Base-by-base conservation (phyloP, 1,140 invertebrate genomes). In the Lucilia sericata region DNA sequence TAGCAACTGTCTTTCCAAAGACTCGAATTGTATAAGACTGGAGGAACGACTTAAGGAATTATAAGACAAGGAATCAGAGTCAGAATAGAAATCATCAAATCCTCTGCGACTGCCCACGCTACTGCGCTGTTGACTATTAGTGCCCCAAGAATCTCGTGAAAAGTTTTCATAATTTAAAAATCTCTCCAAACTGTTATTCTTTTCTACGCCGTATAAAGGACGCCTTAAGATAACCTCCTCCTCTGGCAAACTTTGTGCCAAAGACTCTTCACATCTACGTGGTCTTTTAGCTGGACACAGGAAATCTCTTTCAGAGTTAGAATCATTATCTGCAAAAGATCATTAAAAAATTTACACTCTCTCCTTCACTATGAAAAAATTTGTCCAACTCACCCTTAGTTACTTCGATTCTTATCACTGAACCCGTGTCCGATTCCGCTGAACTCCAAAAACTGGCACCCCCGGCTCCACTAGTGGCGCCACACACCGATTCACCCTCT, bases 1-100 rank as follows among this genome's bases (percentile, higher is more conserved):
- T 14, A 87, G 86, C 30, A 91, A 74, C 70, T 91, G 90, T 0
- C 90, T 84, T 80, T 91, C 90, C 80, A 96, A 91, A 0, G 94
- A 95, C 89, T 96, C 96, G 88, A 97, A 97, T 89, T 96, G 96
- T 34, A 96, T 92, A 36, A 97, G 91, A 82, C 95, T 96, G 65
- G 95, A 95, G 34, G 95, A 96, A 75, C 96, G 93, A 83, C 93
- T 94, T 7, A 94, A 89, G 87, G 94, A 90, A 88, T 92, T 84
- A 84, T 89, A 90, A n/a, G 93, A 93, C 78, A 92, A 91, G 74
- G 92, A 91, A 89, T 93, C 92, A 12, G 90, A 87, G 88, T 93
- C 88, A 74, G 92, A 91, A 87, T 91, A 88, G 86, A 92, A 90
- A 83, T 92, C 88, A 47, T 91, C 88, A 84, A 92, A 91, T 10